These are phyloP conservation scores for Sepiola atlantica DNA, from an alignment of 2,888 invertebrate genomes.

Conservation along the genomic window DNA sequence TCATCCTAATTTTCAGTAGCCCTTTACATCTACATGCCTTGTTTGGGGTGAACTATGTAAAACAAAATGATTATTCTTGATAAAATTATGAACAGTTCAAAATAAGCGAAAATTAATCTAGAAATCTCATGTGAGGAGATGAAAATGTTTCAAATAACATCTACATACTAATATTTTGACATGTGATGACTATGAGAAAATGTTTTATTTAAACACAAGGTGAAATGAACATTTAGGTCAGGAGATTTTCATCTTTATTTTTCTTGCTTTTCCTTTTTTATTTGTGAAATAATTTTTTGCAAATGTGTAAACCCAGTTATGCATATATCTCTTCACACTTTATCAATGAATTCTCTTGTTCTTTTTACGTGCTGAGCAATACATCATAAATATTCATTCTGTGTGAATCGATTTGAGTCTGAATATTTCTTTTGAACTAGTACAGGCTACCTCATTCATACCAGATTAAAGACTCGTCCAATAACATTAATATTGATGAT, in stretches of 20 bases:
- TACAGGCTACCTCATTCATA: background rate
- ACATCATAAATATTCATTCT: conserved; percentile 4
- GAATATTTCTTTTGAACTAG: background rate
- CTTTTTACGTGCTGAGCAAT: background rate
- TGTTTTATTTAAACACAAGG: background rate
- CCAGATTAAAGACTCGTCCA: background rate
- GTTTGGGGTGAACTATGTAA: too few relatives aligned
- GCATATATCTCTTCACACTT: background rate
- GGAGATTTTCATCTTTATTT: background rate
- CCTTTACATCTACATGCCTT: too few relatives aligned
- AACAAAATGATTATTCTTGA: too few relatives aligned
- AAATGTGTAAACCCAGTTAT: background rate
- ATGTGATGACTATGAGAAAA: background rate
- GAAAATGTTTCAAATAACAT: background rate
- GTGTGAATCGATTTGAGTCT: background rate
- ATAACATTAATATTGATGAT: too few relatives aligned
- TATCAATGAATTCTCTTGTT: background rate
- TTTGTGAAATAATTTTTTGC: background rate
- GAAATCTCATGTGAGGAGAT: background rate
- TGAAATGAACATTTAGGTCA: conserved; percentile 19
- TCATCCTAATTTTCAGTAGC: too few relatives aligned
- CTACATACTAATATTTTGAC: background rate
- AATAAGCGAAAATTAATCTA: background rate
- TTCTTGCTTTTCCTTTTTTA: background rate
- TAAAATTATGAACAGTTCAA: background rate